Conservation (phyloP, 1,140 invertebrate genomes). For the Lepidurus apus region DNA sequence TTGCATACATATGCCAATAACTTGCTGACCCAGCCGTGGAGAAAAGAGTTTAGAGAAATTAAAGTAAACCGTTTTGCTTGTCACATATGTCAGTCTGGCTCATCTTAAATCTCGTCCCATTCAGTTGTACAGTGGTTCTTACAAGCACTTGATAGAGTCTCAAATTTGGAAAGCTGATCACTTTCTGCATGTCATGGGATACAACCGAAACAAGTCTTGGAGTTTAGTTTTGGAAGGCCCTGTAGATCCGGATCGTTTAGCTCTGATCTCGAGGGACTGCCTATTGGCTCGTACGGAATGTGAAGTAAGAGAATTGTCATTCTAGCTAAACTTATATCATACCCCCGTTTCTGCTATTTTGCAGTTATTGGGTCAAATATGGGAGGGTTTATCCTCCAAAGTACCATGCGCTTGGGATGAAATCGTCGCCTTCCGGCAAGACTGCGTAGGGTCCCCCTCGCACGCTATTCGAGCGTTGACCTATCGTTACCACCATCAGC, state of each 20-base stretch:
- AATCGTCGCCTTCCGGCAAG: slow-evolving; percentile 59
- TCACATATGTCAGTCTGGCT: background rate
- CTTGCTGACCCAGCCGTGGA: slow-evolving; percentile 76
- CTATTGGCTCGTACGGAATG: slow-evolving; percentile 84
- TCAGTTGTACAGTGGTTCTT: slow-evolving; percentile 77
- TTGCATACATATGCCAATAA: slow-evolving; percentile 78
- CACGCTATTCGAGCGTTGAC: slow-evolving; percentile 27
- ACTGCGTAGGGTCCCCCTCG: slow-evolving; percentile 49
- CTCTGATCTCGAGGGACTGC: slow-evolving; percentile 70
- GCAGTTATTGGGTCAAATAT: slow-evolving; percentile 22
- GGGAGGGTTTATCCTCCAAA: slow-evolving; percentile 24
- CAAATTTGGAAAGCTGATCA: slow-evolving; percentile 67
- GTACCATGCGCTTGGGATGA: slow-evolving; percentile 57
- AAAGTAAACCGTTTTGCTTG: slow-evolving; percentile 51
- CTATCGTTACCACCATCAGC: slow-evolving; percentile 29
- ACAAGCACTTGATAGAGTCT: slow-evolving; percentile 74
- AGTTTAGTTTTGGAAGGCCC: slow-evolving; percentile 59
- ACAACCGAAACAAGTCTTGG: slow-evolving; percentile 51
- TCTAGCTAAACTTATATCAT: background rate
- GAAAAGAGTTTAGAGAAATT: slow-evolving; percentile 73
- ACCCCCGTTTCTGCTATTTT: background rate
- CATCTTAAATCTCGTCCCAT: slow-evolving; percentile 35
- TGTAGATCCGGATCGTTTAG: slow-evolving; percentile 71
- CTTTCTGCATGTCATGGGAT: slow-evolving; percentile 71
- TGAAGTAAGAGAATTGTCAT: slow-evolving; percentile 53